Percentiles rank a stretch among this genome's conserved stretches.
Conservation (phyloP, 1,140 invertebrate species). For the Sminthurinus signatus region DNA sequence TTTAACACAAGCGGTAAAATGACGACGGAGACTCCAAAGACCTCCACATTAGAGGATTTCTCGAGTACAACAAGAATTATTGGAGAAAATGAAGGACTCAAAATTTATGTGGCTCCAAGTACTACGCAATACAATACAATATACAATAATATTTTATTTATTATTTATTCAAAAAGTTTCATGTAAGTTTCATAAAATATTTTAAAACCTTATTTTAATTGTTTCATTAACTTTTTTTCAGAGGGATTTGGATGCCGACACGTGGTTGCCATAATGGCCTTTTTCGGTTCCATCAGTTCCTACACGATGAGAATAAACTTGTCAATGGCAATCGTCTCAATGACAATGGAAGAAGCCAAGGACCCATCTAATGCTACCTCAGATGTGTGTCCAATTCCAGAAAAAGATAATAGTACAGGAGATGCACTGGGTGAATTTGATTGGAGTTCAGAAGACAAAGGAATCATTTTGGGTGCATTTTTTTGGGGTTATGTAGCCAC, state of each 20-base stretch:
- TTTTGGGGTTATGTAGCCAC: conserved; percentile 68
- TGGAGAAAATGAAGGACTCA: not conserved
- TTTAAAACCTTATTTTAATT: not conserved
- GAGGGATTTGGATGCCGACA: conserved; percentile 27
- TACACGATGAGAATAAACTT: conserved; percentile 89
- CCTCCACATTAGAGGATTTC: not conserved
- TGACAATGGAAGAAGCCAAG: no score
- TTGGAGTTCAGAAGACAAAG: conserved; percentile 61
- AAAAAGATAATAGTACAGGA: not conserved
- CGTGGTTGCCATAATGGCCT: conserved; percentile 46
- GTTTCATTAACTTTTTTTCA: conserved; percentile 1
- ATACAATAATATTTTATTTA: no score
- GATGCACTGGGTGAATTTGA: conserved; percentile 58
- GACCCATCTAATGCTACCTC: not conserved
- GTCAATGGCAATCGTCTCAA: conserved; percentile 54
- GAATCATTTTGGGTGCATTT: conserved; percentile 60
- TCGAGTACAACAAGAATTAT: not conserved
- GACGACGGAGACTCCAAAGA: not conserved
- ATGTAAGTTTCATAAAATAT: not conserved
- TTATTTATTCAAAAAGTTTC: no score
- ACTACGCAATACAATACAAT: no score
- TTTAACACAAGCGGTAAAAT: not conserved
- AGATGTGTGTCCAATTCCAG: conserved; percentile 8
- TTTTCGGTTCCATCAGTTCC: conserved; percentile 66
- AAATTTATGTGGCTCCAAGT: not conserved